Conservation (phyloP, 2,888 invertebrate species). For the Eristalis tenax region DNA sequence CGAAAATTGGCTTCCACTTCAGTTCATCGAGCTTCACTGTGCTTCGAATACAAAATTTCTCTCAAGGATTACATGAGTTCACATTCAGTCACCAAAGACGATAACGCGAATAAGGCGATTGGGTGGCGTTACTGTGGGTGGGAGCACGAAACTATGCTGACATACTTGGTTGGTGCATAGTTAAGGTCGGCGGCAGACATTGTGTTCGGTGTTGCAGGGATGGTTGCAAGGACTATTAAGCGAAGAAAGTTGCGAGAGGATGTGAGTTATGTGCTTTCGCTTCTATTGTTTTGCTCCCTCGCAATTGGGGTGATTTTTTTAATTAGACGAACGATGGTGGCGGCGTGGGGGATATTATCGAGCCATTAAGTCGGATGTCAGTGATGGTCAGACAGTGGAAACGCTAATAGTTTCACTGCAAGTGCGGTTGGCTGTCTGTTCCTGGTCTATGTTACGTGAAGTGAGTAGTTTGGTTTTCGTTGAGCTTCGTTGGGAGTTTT, state of each 20-base stretch:
- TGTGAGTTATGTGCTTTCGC: conserved; percentile 9
- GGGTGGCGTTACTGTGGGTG: neutral
- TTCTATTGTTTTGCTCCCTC: conserved; percentile 1
- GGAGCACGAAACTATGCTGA: conserved; percentile 11
- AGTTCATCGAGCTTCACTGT: conserved; percentile 61
- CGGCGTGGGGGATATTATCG: conserved; percentile 28
- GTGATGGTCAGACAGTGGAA: neutral
- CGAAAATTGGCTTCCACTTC: conserved; percentile 68
- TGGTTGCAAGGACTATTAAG: conserved; percentile 52
- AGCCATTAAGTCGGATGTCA: conserved; percentile 41
- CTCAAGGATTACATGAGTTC: conserved; percentile 22
- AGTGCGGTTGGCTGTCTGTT: neutral
- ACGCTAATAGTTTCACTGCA: conserved; percentile 12
- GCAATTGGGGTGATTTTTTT: conserved; percentile 50
- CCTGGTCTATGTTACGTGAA: conserved; percentile 20
- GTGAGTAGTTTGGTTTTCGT: conserved; percentile 28
- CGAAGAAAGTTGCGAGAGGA: conserved; percentile 45
- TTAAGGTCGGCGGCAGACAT: conserved; percentile 45
- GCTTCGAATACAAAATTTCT: conserved; percentile 63
- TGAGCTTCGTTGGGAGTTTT: neutral
- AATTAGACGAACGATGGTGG: conserved; percentile 44
- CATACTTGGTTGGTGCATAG: conserved; percentile 52
- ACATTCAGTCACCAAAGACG: neutral
- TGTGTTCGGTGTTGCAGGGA: conserved; percentile 44
- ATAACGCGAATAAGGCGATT: neutral